phyloP scores from a whole-genome alignment of 2,888 invertebrate genomes.

The Acronicta alni region DNA sequence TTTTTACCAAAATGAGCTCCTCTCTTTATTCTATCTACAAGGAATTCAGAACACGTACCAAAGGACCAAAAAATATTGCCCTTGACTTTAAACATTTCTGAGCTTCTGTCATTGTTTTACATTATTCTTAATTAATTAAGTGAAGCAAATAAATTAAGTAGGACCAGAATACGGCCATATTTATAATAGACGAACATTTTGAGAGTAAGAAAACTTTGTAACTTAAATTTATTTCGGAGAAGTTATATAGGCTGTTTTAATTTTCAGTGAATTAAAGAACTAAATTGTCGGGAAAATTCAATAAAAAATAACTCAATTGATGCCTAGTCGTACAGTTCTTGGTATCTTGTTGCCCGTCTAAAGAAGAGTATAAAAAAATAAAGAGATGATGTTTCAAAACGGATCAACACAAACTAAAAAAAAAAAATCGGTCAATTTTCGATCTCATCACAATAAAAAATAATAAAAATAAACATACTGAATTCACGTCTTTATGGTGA shows the following conservation, averaged over 20 bases:
- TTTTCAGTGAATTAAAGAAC: slow-evolving; percentile 5
- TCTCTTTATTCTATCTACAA: no score
- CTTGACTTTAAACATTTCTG: not conserved
- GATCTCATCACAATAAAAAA: no score
- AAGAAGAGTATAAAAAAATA: no score
- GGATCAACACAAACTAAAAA: no score
- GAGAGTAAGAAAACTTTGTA: slow-evolving; percentile 25
- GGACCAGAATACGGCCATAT: slow-evolving; percentile 15
- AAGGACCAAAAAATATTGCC: not conserved
- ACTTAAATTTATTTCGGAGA: slow-evolving; percentile 9
- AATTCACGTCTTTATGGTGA: no score
- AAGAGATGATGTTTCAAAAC: no score
- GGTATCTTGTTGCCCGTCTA: no score
- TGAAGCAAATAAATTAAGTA: slow-evolving; percentile 21
- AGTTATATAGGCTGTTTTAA: slow-evolving; percentile 25
- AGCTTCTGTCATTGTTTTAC: not conserved
- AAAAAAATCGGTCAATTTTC: no score
- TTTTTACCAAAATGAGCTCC: no score
- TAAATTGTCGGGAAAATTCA: not conserved
- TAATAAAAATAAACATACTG: no score
- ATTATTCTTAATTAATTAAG: slow-evolving; percentile 17
- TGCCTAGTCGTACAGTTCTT: no score
- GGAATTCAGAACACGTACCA: not conserved
- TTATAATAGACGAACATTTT: slow-evolving; percentile 27
- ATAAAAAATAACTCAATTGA: not conserved